Conservation (phyloP, 2,113 vertebrate species). For the Grantiella picta region DNA sequence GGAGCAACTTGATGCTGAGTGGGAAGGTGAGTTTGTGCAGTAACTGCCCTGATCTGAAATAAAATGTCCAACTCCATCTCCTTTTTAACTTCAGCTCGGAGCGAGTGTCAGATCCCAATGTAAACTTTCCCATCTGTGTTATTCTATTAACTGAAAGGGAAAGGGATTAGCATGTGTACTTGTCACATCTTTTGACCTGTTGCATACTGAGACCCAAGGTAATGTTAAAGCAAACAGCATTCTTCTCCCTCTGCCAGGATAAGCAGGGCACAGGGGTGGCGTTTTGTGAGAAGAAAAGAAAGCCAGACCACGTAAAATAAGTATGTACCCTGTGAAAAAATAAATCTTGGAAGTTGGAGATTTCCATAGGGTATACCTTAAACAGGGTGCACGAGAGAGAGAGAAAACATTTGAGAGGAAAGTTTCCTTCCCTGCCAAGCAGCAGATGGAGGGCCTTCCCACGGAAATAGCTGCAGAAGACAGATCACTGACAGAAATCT, state of each 20-base stretch:
- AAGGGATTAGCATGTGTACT: conserved; percentile 69
- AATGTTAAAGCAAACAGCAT: conserved; percentile 60
- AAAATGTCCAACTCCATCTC: background rate
- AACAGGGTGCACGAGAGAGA: background rate
- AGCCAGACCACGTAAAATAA: conserved; percentile 9
- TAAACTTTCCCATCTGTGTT: conserved; percentile 79
- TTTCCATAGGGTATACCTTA: conserved; percentile 63
- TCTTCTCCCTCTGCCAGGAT: conserved; percentile 28
- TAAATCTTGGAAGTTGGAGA: conserved; percentile 7
- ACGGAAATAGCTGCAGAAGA: conserved; percentile 71
- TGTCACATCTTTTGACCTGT: conserved; percentile 75
- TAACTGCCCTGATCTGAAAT: background rate
- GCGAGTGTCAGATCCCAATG: conserved; percentile 23
- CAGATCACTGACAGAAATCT: conserved; percentile 48
- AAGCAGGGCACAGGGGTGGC: conserved; percentile 15
- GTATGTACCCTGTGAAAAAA: conserved; percentile 23
- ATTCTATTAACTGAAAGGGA: conserved; percentile 74
- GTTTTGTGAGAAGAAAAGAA: background rate
- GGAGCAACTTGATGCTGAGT: background rate
- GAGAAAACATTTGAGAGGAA: conserved; percentile 69
- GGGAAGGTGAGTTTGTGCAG: conserved; percentile 10
- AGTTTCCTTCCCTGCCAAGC: conserved; percentile 68
- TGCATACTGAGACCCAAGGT: conserved; percentile 62
- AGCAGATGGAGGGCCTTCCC: conserved; percentile 74
- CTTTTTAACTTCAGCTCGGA: conserved; percentile 15